Base-by-base conservation (phyloP, 2,113 vertebrate species). In the Forbesichthys agassizii region DNA sequence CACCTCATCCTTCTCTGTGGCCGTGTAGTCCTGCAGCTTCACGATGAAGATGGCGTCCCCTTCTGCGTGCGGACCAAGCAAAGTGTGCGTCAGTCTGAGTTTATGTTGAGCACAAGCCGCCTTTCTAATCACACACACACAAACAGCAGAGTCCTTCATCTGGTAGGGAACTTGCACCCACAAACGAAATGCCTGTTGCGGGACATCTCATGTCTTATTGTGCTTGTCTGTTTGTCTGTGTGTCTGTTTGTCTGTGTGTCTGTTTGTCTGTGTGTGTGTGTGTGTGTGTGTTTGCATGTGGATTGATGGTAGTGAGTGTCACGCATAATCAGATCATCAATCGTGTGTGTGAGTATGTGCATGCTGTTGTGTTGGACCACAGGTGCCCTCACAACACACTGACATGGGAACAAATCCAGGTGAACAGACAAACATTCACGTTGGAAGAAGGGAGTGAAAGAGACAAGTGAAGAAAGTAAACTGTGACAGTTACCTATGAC, bases 1-100 rank as follows among this genome's bases (percentile, higher is more conserved):
- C 70, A 99, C 88, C 79, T 97, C 95, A 11, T 98, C 96, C 85
- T 97, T 99, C 87, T 99, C 98, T 0, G 95, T 89, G 66, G 94
- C 96, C 0, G 95, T 95, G 88, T 93, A 96, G 79, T 99, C 94
- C 88, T 96, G 95, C 36, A 99, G 85, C 87, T 98, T 98, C 84
- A 95, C 92, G 42, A 92, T 93, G 73, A 99, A 99, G 78, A 94
- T 84, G 5, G 98, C 93, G 79, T 98, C 95, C 0, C 96, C 96
- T 93, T 99, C 98, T 99, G 90, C 0, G 89, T 93, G 27, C 54
- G 11, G 52, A 13, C 7, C 47, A 9, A 27, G 27, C 27, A 27
- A 27, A 27, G 27, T 27, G 27, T n/a, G 13, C 48, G 42, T 18
- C n/a, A 57, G 12, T 13, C 20, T 9, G 11, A 56, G 63, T 48